Evolutionary conservation across 1,140 invertebrate genomes (phyloP).

Genomic region (Fopius arisanus): DNA sequence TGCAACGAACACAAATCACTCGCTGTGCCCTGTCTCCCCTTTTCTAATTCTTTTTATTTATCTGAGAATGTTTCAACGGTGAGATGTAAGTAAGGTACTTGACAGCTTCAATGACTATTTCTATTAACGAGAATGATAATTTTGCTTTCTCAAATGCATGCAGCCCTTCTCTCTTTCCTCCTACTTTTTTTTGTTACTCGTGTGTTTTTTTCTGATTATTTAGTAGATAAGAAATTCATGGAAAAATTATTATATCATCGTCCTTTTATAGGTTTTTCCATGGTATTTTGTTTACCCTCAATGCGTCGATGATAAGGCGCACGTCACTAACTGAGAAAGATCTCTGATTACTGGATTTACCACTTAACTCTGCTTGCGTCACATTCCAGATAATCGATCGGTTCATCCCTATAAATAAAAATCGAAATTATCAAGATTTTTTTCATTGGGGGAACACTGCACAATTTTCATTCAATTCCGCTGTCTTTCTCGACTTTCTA

Average conservation of each 20-base stretch:
- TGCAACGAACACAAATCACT: constrained; percentile 62
- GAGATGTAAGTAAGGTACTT: constrained; percentile 14
- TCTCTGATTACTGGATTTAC: neutral
- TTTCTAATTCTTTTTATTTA: constrained; percentile 29
- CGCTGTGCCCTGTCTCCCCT: constrained; percentile 53
- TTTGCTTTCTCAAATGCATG: neutral
- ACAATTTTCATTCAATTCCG: too few species aligned
- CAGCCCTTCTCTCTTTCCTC: neutral
- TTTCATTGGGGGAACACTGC: neutral
- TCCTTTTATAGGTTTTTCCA: too few species aligned
- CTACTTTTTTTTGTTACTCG: neutral
- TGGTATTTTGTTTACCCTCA: too few species aligned
- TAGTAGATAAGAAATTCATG: too few species aligned
- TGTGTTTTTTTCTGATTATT: neutral
- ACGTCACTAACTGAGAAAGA: neutral
- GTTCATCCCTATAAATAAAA: neutral
- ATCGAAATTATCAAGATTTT: neutral
- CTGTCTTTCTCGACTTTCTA: too few species aligned
- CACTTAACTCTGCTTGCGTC: constrained; percentile 12
- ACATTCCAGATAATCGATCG: constrained; percentile 12
- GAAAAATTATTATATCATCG: too few species aligned
- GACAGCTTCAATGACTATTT: constrained; percentile 12
- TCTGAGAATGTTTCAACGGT: neutral
- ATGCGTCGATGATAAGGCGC: neutral
- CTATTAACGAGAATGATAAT: neutral